Conservation (phyloP, 1,140 invertebrate species). For the Bicyclus anynana region DNA sequence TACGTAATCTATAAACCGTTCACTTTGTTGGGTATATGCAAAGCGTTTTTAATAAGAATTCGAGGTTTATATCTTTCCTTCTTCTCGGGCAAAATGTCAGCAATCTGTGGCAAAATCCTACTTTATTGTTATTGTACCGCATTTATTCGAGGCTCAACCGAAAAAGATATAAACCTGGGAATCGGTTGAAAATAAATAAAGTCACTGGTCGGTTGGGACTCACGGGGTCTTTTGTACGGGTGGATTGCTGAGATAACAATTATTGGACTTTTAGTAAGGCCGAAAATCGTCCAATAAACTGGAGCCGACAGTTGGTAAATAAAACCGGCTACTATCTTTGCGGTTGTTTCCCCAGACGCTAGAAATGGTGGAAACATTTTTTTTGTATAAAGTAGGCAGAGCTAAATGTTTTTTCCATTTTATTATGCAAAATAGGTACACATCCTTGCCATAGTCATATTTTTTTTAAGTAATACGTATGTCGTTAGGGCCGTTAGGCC, state of each 20-base stretch:
- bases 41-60: conserved; percentile 73
- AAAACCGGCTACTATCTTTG: conserved; percentile 12
- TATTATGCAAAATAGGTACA: too few species aligned
- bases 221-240: conserved; percentile 44
- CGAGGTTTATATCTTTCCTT: conserved; percentile 56
- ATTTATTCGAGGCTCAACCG: conserved; percentile 63
- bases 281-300: conserved; percentile 38
- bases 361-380: background rate
- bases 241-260: conserved; percentile 62
- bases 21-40: conserved; percentile 47
- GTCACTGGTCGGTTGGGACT: conserved; percentile 38
- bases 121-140: conserved; percentile 73
- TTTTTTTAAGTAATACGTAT: too few species aligned
- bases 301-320: conserved; percentile 20
- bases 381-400: too few species aligned
- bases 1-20: conserved; percentile 20
- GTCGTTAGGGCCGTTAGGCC: too few species aligned
- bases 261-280: conserved; percentile 52
- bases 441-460: too few species aligned
- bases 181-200: conserved; percentile 71
- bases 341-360: conserved; percentile 12
- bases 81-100: conserved; percentile 70
- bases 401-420: too few species aligned
- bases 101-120: conserved; percentile 70
- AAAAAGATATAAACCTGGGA: conserved; percentile 66